These are phyloP conservation scores for Tachysurus fulvidraco DNA, from an alignment of 2,113 vertebrate species.

Conservation along the genomic window DNA sequence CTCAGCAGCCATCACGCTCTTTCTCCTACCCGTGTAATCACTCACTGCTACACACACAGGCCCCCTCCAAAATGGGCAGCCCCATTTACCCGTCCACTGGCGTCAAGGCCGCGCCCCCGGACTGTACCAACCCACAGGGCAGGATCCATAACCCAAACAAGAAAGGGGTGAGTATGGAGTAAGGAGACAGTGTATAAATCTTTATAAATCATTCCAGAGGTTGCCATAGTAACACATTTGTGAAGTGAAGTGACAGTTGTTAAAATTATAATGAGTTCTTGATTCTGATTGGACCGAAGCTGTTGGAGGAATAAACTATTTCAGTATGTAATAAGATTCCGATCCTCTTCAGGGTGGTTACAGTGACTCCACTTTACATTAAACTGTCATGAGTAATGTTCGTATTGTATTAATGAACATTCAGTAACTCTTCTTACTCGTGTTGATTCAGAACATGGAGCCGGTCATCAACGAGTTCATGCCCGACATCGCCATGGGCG, in stretches of 20 bases:
- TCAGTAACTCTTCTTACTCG: conserved; percentile 30
- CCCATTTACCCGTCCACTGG: conserved; percentile 78
- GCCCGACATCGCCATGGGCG: conserved; percentile 97
- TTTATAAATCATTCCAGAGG: background rate
- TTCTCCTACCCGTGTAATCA: conserved; percentile 97
- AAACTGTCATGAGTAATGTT: background rate
- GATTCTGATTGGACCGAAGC: no score
- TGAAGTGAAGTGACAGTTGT: no score
- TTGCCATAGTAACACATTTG: background rate
- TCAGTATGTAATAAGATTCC: no score
- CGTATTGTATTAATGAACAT: background rate
- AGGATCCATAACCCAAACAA: conserved; percentile 82
- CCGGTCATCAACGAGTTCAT: conserved; percentile 93
- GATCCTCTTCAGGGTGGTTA: no score
- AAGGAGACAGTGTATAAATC: background rate
- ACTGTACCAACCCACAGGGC: conserved; percentile 83
- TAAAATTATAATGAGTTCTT: background rate
- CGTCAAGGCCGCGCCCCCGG: conserved; percentile 83
- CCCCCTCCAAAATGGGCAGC: conserved; percentile 77
- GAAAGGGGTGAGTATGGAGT: conserved; percentile 79
- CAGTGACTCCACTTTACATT: no score
- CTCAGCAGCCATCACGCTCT: conserved; percentile 89
- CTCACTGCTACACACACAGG: conserved; percentile 82
- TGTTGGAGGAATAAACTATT: no score
- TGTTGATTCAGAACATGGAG: conserved; percentile 79